phyloP scores from a whole-genome alignment of 2,888 invertebrate species.

The Andricus quercusramuli region DNA sequence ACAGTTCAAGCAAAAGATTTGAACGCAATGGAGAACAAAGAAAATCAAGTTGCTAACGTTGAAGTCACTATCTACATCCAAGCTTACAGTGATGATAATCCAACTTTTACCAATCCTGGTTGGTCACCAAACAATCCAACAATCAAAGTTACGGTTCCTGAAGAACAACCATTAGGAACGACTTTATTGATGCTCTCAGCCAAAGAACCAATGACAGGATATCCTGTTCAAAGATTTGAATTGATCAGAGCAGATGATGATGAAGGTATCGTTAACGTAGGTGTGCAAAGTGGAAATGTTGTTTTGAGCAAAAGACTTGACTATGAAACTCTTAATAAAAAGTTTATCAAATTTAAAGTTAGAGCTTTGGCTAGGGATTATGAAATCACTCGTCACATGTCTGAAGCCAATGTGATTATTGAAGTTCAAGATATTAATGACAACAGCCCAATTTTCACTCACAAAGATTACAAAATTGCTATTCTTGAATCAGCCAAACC shows the following conservation, averaged over 20 bases:
- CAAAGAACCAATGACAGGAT: constrained; percentile 85
- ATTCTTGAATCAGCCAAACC: constrained; percentile 85
- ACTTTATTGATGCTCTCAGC: constrained; percentile 85
- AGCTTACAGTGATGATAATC: constrained; percentile 88
- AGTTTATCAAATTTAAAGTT: constrained; percentile 79
- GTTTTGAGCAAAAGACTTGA: constrained; percentile 87
- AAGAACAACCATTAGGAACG: constrained; percentile 88
- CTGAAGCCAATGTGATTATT: constrained; percentile 85
- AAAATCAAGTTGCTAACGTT: constrained; percentile 83
- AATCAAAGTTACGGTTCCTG: constrained; percentile 85
- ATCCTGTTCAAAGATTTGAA: constrained; percentile 81
- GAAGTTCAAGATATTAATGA: constrained; percentile 89
- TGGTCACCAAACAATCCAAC: constrained; percentile 87
- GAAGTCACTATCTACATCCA: constrained; percentile 90
- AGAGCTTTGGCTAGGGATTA: constrained; percentile 77
- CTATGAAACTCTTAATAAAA: constrained; percentile 85
- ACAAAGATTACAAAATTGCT: constrained; percentile 85
- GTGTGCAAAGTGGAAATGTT: constrained; percentile 87
- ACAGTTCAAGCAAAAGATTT: constrained; percentile 85
- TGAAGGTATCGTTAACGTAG: constrained; percentile 74
- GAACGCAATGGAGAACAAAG: constrained; percentile 85
- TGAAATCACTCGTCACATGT: constrained; percentile 80
- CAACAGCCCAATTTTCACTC: constrained; percentile 86
- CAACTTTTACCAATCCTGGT: constrained; percentile 86
- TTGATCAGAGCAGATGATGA: constrained; percentile 71